These are phyloP conservation scores for Netelia virgata DNA, from an alignment of 2,888 invertebrate species.

Conservation along the genomic window DNA sequence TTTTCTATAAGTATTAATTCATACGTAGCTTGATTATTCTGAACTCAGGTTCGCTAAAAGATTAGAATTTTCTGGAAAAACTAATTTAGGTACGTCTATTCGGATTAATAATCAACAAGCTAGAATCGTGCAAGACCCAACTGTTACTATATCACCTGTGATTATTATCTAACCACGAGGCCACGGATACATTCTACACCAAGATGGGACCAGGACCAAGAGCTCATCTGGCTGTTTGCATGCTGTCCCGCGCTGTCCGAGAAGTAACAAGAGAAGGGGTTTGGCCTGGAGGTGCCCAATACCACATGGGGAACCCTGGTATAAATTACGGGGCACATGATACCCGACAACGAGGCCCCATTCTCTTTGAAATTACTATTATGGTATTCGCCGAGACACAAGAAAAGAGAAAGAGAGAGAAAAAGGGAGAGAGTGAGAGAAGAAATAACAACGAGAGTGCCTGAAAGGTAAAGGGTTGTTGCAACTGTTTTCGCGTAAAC, in stretches of 20 bases:
- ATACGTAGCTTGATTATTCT: too few species aligned
- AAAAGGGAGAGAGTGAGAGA: constrained; percentile 2
- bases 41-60: too few species aligned
- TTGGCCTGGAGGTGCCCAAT: constrained; percentile 2
- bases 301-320: constrained; percentile 25
- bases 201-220: constrained; percentile 35
- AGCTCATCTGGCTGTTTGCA: constrained; percentile 30
- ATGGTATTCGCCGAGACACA: constrained; percentile 24
- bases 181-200: background rate
- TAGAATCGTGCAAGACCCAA: too few species aligned
- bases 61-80: too few species aligned
- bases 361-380: constrained; percentile 54
- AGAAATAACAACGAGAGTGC: constrained; percentile 11
- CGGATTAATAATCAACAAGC: too few species aligned
- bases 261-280: constrained; percentile 3
- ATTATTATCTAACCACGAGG: constrained; percentile 41
- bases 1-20: too few species aligned
- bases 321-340: constrained; percentile 55
- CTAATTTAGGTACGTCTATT: too few species aligned
- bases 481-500: constrained; percentile 23
- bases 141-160: too few species aligned
- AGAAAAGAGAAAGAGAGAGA: background rate
- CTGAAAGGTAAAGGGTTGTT: background rate
- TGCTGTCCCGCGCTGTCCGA: constrained; percentile 1
- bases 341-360: constrained; percentile 53